Evolutionary conservation across 2,113 vertebrate species (phyloP).

Genomic region (Onychostruthus taczanowskii): DNA sequence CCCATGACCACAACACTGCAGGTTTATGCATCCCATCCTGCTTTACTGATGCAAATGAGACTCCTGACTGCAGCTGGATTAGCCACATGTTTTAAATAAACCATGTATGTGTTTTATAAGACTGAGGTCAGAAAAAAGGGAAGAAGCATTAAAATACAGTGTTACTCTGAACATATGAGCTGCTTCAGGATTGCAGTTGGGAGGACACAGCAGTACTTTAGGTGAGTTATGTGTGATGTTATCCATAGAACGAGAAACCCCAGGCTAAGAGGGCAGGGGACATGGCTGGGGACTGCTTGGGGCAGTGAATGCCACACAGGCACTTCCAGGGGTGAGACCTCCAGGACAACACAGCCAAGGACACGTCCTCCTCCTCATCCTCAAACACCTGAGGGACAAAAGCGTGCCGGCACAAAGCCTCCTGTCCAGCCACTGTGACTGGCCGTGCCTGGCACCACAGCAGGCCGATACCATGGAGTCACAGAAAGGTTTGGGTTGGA

Average conservation of each 20-base stretch:
- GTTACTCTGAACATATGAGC: background rate
- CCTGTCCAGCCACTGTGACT: accelerated
- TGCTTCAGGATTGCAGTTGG: background rate
- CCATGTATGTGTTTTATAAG: accelerated
- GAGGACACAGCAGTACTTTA: accelerated
- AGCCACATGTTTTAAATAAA: background rate
- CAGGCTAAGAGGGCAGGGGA: too few relatives aligned
- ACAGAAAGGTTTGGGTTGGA: background rate
- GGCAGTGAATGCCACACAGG: accelerated
- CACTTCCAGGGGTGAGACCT: accelerated
- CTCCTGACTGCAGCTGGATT: background rate
- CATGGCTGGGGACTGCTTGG: accelerated
- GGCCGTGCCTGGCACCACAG: accelerated
- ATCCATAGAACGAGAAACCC: accelerated
- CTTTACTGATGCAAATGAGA: background rate
- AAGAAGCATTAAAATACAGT: background rate
- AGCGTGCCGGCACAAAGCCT: accelerated
- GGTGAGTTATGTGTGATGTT: accelerated
- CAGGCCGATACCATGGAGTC: accelerated
- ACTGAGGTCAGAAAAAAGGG: background rate
- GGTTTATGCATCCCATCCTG: background rate
- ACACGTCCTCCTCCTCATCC: accelerated
- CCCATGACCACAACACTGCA: background rate
- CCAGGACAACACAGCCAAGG: accelerated
- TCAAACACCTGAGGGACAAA: accelerated